A percentile compares a stretch with the other conserved stretches of the same genome.
Conservation (phyloP, 1,140 invertebrate genomes). For the Calliopsis andreniformis region DNA sequence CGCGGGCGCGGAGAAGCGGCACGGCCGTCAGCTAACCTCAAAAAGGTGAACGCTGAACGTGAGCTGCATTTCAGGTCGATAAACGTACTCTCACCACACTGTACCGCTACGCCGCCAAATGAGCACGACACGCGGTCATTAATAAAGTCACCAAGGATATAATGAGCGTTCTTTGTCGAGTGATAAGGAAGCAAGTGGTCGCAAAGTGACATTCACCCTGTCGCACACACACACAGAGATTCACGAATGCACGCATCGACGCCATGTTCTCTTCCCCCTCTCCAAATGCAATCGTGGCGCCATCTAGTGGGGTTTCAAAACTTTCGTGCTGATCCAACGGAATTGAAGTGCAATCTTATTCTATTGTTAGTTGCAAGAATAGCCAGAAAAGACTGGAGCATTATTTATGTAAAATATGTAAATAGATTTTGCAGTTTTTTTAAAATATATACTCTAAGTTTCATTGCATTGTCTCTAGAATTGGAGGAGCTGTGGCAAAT, state of each 20-base stretch:
- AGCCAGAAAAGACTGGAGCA: no score
- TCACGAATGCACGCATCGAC: conserved; percentile 14
- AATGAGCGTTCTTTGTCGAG: conserved; percentile 52
- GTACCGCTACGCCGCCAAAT: conserved; percentile 23
- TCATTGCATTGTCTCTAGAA: no score
- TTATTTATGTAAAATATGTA: no score
- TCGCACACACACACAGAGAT: background rate
- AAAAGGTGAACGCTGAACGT: conserved; percentile 15
- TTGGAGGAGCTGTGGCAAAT: no score
- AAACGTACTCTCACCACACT: conserved; percentile 28
- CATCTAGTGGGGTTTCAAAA: background rate
- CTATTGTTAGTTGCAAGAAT: no score
- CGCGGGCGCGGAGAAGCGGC: background rate
- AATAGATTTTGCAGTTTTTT: no score
- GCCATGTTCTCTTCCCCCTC: background rate
- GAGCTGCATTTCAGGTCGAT: conserved; percentile 23
- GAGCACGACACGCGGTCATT: conserved; percentile 33
- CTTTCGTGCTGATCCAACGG: no score
- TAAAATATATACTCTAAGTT: no score
- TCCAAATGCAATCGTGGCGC: background rate
- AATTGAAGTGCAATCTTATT: no score
- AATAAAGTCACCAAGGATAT: conserved; percentile 41
- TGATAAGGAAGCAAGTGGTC: conserved; percentile 51
- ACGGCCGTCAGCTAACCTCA: conserved; percentile 37
- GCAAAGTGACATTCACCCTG: conserved; percentile 52